Percentiles rank a stretch among this genome's conserved stretches.
These are phyloP conservation scores for Cyanoramphus novaezelandiae DNA, from an alignment of 2,113 vertebrate genomes.

Conservation along the genomic window DNA sequence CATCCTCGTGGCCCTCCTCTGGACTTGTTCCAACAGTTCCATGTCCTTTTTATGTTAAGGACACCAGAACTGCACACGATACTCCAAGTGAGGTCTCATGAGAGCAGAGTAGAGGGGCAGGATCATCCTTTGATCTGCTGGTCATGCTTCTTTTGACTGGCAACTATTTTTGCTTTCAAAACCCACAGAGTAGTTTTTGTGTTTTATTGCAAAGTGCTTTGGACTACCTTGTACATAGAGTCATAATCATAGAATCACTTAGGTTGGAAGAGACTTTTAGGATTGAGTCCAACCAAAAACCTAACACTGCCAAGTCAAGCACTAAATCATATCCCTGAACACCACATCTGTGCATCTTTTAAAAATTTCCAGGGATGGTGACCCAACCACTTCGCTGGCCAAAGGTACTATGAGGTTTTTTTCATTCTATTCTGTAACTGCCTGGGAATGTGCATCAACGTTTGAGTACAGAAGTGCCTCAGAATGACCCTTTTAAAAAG, in stretches of 20 bases:
- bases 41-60: no score
- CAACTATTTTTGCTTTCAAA: not conserved
- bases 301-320: not conserved
- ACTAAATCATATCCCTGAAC: not conserved
- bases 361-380: not conserved
- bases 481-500: not conserved
- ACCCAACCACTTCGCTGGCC: not conserved
- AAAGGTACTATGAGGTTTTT: not conserved
- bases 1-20: no score
- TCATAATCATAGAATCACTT: not conserved
- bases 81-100: no score
- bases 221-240: not conserved
- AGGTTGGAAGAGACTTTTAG: not conserved
- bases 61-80: no score
- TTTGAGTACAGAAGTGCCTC: not conserved
- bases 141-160: no score
- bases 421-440: not conserved
- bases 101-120: no score
- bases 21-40: no score
- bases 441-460: not conserved
- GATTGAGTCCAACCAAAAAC: fast-evolving
- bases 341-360: fast-evolving
- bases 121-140: no score
- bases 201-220: not conserved
- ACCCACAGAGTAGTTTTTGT: not conserved